Evolutionary conservation across 2,797 vertebrate species (phyloP).

Genomic region (Mus caroli): DNA sequence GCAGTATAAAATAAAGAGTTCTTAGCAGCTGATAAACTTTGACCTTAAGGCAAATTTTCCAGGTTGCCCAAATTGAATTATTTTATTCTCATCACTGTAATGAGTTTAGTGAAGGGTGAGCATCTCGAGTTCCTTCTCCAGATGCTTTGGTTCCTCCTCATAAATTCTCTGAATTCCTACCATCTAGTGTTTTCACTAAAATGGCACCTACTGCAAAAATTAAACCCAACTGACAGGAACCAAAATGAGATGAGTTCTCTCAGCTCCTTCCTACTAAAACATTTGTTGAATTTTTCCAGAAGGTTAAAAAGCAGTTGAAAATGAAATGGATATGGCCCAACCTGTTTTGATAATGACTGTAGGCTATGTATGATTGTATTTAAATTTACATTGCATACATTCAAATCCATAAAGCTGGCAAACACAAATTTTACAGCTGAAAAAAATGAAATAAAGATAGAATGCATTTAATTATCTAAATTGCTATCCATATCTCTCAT

Average conservation of each 20-base stretch:
- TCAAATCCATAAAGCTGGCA: conserved; percentile 81
- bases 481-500: conserved; percentile 87
- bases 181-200: conserved; percentile 70
- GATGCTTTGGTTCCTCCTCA: conserved; percentile 81
- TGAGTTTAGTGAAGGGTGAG: conserved; percentile 74
- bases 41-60: conserved; percentile 76
- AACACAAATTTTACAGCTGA: conserved; percentile 83
- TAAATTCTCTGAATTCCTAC: conserved; percentile 81
- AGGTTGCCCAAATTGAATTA: conserved; percentile 64
- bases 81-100: conserved; percentile 73
- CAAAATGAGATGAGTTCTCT: conserved; percentile 69
- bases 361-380: conserved; percentile 73
- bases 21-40: conserved; percentile 80
- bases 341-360: conserved; percentile 80
- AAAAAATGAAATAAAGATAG: conserved; percentile 86
- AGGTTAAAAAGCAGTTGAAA: conserved; percentile 83
- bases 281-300: conserved; percentile 74
- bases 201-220: conserved; percentile 77
- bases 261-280: conserved; percentile 64
- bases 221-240: conserved; percentile 76
- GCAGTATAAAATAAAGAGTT: conserved; percentile 16
- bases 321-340: conserved; percentile 74
- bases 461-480: conserved; percentile 88
- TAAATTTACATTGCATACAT: conserved; percentile 78
- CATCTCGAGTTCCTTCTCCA: conserved; percentile 73